phyloP scores from a whole-genome alignment of 2,797 vertebrate genomes.

The Graptemys geographica region DNA sequence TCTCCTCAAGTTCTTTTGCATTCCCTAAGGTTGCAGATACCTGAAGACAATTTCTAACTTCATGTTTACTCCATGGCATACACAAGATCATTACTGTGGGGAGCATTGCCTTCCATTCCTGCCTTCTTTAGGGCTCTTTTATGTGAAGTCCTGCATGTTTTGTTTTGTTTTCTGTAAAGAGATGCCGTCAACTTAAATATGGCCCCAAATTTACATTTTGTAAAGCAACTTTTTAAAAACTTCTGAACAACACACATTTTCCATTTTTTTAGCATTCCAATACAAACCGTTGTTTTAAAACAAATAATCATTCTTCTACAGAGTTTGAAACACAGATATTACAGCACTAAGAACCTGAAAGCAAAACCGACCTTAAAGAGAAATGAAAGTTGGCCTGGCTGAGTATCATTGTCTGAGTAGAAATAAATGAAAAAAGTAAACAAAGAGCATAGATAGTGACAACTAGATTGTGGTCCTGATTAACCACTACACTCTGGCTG shows the following conservation, averaged over 20 bases:
- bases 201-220: background rate
- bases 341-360: too few relatives aligned
- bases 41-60: background rate
- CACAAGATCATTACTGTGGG: background rate
- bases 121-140: background rate
- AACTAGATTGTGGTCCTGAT: background rate
- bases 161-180: background rate
- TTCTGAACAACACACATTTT: too few relatives aligned
- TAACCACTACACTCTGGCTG: background rate
- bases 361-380: too few relatives aligned
- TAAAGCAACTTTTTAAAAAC: background rate
- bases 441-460: background rate
- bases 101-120: background rate
- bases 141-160: background rate
- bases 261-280: too few relatives aligned
- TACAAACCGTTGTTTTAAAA: too few relatives aligned
- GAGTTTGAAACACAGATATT: too few relatives aligned
- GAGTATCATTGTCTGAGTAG: too few relatives aligned
- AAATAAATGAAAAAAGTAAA: too few relatives aligned
- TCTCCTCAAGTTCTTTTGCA: background rate
- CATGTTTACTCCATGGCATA: background rate
- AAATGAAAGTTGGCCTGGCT: too few relatives aligned
- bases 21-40: background rate
- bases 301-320: too few relatives aligned
- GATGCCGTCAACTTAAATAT: background rate